A percentile compares a stretch with the other conserved stretches of the same genome.
Evolutionary conservation across 2,113 vertebrate species (phyloP).

Genomic region (Ophthalmolycus amberensis): DNA sequence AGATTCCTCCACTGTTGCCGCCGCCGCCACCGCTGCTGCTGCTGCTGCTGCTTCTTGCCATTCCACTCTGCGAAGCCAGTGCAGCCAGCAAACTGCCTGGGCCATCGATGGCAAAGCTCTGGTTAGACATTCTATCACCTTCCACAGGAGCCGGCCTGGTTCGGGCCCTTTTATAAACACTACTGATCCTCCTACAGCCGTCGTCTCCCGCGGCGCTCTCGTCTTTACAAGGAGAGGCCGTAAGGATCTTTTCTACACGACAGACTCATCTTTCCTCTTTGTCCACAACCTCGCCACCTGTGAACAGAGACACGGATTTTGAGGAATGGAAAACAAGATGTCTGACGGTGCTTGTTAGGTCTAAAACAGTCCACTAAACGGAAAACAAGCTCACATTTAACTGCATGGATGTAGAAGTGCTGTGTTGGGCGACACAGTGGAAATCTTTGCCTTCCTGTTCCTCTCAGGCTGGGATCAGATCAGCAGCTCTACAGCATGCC

Average conservation of each 20-base stretch:
- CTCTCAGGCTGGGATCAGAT: conserved; percentile 81
- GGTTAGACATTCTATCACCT: conserved; percentile 85
- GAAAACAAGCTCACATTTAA: conserved; percentile 29
- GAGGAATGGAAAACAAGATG: conserved; percentile 49
- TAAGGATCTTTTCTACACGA: conserved; percentile 72
- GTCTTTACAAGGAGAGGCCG: conserved; percentile 77
- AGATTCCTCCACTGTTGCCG: conserved; percentile 68
- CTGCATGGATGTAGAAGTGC: conserved; percentile 57
- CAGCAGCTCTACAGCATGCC: conserved; percentile 86
- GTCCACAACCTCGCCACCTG: conserved; percentile 77
- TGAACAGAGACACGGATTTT: conserved; percentile 71
- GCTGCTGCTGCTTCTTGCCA: conserved; percentile 75
- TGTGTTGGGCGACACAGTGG: conserved; percentile 76
- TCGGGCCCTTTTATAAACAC: conserved; percentile 63
- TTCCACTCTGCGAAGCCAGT: conserved; percentile 85
- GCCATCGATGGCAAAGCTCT: conserved; percentile 88
- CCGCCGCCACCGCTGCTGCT: conserved; percentile 42
- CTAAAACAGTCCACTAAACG: not conserved
- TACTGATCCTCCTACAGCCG: conserved; percentile 72
- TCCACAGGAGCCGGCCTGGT: conserved; percentile 60
- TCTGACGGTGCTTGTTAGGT: conserved; percentile 35
- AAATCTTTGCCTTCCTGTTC: conserved; percentile 79
- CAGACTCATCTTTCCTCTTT: conserved; percentile 79
- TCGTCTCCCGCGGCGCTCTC: conserved; percentile 68
- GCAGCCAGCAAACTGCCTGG: conserved; percentile 83